Evolutionary conservation across 2,888 invertebrate genomes (phyloP).

Genomic region (Eristalinus sepulchralis): DNA sequence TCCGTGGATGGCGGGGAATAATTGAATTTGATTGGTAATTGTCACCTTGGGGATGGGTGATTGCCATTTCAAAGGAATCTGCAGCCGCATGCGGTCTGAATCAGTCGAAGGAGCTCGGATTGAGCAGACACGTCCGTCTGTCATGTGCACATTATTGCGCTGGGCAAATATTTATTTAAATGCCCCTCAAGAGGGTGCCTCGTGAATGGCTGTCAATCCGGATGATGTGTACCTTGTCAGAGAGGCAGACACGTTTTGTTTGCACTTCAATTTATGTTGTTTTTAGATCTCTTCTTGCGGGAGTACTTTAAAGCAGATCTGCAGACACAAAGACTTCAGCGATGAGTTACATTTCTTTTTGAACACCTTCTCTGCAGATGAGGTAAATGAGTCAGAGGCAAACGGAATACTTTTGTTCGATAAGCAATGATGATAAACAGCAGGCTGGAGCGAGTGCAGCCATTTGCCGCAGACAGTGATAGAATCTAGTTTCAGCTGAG

Average conservation of each 20-base stretch:
- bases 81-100: neutral
- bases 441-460: neutral
- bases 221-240: slow-evolving; percentile 31
- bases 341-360: neutral
- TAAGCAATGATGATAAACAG: neutral
- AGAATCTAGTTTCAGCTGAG: neutral
- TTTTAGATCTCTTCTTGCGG: neutral
- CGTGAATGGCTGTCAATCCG: slow-evolving; percentile 16
- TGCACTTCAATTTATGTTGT: slow-evolving; percentile 1
- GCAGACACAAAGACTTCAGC: neutral
- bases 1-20: neutral
- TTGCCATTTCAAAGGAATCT: neutral
- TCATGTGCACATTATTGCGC: neutral
- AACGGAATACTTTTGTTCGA: neutral
- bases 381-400: neutral
- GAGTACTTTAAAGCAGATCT: neutral
- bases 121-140: neutral
- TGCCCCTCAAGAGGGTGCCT: slow-evolving; percentile 4
- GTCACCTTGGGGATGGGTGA: neutral
- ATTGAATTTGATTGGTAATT: slow-evolving; percentile 24
- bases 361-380: neutral
- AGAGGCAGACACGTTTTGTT: slow-evolving; percentile 28
- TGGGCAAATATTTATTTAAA: slow-evolving; percentile 32
- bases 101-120: neutral
- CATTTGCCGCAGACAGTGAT: neutral